A percentile compares a stretch with the other conserved stretches of the same genome.
Evolutionary conservation across 92 coral and sea anemone genomes (phyloP).

Genomic region (Ricordea florida): DNA sequence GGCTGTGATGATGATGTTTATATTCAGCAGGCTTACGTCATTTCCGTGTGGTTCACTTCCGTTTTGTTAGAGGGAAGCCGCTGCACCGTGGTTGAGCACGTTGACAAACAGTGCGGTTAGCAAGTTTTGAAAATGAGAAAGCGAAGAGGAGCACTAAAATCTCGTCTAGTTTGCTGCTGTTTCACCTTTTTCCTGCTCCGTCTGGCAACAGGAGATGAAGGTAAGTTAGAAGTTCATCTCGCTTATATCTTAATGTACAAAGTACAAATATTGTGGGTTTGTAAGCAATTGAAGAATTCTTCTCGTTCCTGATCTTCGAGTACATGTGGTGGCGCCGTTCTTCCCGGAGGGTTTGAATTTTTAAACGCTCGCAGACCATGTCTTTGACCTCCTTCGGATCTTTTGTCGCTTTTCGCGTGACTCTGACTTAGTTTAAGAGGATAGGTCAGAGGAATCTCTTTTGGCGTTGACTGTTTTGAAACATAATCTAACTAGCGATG

Average conservation of each 20-base stretch:
- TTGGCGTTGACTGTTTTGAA: constrained; percentile 24
- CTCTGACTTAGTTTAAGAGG: not conserved
- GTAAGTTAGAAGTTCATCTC: not conserved
- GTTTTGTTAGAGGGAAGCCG: constrained; percentile 36
- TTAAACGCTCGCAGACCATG: too few relatives aligned
- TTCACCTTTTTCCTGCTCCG: not conserved
- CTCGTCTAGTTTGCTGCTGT: not conserved
- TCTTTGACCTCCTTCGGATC: constrained; percentile 17
- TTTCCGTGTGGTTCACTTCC: constrained; percentile 40
- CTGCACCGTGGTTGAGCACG: constrained; percentile 25
- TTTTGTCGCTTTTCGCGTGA: constrained; percentile 14
- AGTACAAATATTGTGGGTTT: not conserved
- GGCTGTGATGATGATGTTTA: not conserved
- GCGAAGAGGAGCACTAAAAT: not conserved
- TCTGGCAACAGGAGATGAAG: constrained; percentile 15
- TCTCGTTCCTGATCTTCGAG: not conserved
- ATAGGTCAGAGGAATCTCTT: constrained; percentile 35
- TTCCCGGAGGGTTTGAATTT: too few relatives aligned
- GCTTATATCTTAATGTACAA: not conserved
- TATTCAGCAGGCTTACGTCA: constrained; percentile 28
- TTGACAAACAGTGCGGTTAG: constrained; percentile 18
- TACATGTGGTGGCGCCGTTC: too few relatives aligned
- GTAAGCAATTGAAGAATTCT: not conserved
- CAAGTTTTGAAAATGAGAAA: not conserved
- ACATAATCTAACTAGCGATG: constrained; percentile 20